phyloP scores from a whole-genome alignment of 2,113 vertebrate genomes.

The Nanorana parkeri region DNA sequence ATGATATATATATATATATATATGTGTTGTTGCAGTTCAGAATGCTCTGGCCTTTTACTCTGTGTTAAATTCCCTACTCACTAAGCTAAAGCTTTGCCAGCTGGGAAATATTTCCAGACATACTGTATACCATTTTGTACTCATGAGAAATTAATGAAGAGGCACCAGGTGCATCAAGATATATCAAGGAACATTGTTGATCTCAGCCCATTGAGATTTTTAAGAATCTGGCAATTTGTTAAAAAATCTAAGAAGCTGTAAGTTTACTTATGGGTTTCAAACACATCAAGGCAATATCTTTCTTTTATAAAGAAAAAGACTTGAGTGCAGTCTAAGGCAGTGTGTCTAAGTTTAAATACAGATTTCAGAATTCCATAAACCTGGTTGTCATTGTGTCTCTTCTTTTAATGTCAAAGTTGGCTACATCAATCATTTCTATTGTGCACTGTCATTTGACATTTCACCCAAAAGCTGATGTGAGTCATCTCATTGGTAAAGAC shows the following conservation, averaged over 20 bases:
- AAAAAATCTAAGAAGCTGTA: slow-evolving; percentile 23
- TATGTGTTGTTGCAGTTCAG: too few relatives aligned
- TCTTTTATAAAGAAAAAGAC: slow-evolving; percentile 19
- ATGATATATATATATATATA: too few relatives aligned
- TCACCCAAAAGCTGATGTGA: slow-evolving; percentile 51
- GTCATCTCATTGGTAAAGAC: slow-evolving; percentile 52
- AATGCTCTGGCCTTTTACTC: too few relatives aligned
- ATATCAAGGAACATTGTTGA: slow-evolving; percentile 25
- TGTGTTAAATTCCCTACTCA: too few relatives aligned
- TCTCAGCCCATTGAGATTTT: slow-evolving; percentile 25
- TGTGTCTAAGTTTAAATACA: slow-evolving; percentile 26
- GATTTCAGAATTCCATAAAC: slow-evolving; percentile 34
- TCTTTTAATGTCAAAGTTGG: slow-evolving; percentile 49
- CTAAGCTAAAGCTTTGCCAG: neutral
- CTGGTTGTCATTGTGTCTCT: slow-evolving; percentile 37
- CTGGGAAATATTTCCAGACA: slow-evolving; percentile 9
- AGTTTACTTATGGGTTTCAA: slow-evolving; percentile 31
- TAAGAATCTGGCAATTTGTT: slow-evolving; percentile 29
- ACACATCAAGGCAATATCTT: slow-evolving; percentile 9
- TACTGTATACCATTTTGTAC: slow-evolving; percentile 35
- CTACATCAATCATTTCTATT: slow-evolving; percentile 48
- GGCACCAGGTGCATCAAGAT: slow-evolving; percentile 29
- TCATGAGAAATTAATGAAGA: slow-evolving; percentile 36
- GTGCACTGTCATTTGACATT: slow-evolving; percentile 52
- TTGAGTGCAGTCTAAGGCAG: slow-evolving; percentile 15